phyloP scores from a whole-genome alignment of 2,113 vertebrate species.

The Odontesthes bonariensis region DNA sequence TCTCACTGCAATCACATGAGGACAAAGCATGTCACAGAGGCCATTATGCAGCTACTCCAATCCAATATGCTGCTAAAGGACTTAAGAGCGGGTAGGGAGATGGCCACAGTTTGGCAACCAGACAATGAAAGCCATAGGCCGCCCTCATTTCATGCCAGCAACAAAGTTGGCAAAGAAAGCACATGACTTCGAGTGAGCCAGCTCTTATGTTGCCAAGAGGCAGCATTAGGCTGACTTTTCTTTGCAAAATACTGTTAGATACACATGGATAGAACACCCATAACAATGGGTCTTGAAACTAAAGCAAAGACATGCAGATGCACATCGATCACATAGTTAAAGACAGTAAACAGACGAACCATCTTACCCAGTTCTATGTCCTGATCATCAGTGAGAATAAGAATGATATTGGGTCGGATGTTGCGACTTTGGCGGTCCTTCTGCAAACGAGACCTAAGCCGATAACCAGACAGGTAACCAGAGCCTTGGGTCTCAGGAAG shows the following conservation, averaged over 20 bases:
- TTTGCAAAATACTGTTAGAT: conserved; percentile 55
- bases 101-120: conserved; percentile 74
- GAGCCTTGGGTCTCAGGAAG: conserved; percentile 80
- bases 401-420: conserved; percentile 96
- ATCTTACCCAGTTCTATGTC: conserved; percentile 95
- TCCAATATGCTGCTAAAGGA: conserved; percentile 75
- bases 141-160: conserved; percentile 73
- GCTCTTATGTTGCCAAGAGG: conserved; percentile 71
- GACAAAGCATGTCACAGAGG: conserved; percentile 78
- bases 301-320: conserved; percentile 46
- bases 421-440: conserved; percentile 89
- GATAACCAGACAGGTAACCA: conserved; percentile 88
- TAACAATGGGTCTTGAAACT: conserved; percentile 29
- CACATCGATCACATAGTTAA: conserved; percentile 18
- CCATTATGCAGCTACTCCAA: conserved; percentile 81
- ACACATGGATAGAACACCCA: conserved; percentile 53
- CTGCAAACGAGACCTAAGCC: conserved; percentile 89
- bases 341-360: background rate
- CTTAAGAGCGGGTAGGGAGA: conserved; percentile 71
- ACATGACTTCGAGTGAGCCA: conserved; percentile 74
- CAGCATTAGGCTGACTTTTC: conserved; percentile 65
- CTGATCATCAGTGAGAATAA: conserved; percentile 97
- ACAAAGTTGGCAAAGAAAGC: conserved; percentile 65
- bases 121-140: conserved; percentile 75
- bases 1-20: conserved; percentile 71